Percentiles rank a stretch among this genome's conserved stretches.
Evolutionary conservation across 1,140 invertebrate species (phyloP).

Genomic region (Aphaenogaster rudis): DNA sequence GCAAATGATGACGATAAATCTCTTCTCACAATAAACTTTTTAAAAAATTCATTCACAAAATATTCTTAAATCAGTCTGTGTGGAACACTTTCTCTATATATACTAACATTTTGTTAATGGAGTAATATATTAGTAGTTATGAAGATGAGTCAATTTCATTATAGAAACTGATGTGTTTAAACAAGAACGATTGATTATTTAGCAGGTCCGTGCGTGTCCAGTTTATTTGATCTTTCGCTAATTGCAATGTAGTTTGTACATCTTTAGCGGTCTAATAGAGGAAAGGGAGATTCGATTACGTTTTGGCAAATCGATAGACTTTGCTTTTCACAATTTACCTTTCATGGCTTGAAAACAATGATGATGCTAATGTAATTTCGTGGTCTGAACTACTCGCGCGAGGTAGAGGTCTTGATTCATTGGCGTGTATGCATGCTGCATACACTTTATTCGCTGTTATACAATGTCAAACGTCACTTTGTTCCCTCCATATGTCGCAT

Average conservation of each 20-base stretch:
- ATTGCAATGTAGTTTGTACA: not conserved
- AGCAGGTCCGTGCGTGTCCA: not conserved
- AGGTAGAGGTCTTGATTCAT: not conserved
- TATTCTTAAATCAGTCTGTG: not conserved
- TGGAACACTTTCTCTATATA: too few relatives aligned
- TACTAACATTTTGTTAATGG: slow-evolving; percentile 23
- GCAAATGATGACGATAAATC: not conserved
- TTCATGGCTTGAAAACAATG: not conserved
- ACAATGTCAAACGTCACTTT: slow-evolving; percentile 16
- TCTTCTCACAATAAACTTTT: not conserved
- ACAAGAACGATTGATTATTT: slow-evolving; percentile 33
- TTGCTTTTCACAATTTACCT: not conserved
- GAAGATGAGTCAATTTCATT: slow-evolving; percentile 7
- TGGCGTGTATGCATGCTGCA: not conserved
- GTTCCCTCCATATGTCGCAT: not conserved
- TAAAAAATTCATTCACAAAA: not conserved
- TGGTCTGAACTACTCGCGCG: not conserved
- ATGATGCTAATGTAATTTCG: not conserved
- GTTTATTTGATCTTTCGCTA: not conserved
- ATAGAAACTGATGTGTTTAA: slow-evolving; percentile 12
- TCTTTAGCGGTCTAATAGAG: not conserved
- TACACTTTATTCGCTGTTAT: slow-evolving; percentile 19
- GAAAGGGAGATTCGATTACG: not conserved
- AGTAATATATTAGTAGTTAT: not conserved
- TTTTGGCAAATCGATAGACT: not conserved